Evolutionary conservation across 37 sponge, comb jelly and placozoan genomes (phyloP).

Genomic region (Sycon ciliatum): DNA sequence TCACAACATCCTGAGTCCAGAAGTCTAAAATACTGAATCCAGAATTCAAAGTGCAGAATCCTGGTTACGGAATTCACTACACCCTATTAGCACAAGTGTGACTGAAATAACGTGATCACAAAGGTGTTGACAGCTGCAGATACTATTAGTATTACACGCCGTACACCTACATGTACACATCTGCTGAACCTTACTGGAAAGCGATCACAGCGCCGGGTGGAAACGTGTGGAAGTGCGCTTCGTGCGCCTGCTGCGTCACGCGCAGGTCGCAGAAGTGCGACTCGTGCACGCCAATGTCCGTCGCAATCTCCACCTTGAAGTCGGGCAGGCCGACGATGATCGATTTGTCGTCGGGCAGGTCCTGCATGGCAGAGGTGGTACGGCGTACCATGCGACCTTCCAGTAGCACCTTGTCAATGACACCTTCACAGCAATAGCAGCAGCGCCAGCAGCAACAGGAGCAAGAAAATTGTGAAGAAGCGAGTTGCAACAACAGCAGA

Average conservation of each 20-base stretch:
- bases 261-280: constrained; percentile 49
- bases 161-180: too few species aligned
- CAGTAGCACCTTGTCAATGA: constrained; percentile 44
- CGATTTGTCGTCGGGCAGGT: constrained; percentile 18
- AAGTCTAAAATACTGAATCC: too few species aligned
- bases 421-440: background rate
- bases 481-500: too few species aligned
- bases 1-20: constrained; percentile 58
- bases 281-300: constrained; percentile 41
- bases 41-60: too few species aligned
- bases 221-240: constrained; percentile 64
- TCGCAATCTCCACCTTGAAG: constrained; percentile 49
- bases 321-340: constrained; percentile 49
- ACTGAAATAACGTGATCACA: too few species aligned
- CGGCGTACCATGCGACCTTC: constrained; percentile 52
- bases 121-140: too few species aligned
- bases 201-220: constrained; percentile 76
- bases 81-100: too few species aligned
- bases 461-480: too few species aligned
- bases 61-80: too few species aligned
- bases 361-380: background rate
- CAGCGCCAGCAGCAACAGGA: too few species aligned
- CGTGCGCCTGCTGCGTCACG: too few species aligned
- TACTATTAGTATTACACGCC: too few species aligned
- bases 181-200: constrained; percentile 2